Conservation (phyloP, 2,113 vertebrate genomes). For the Thymallus thymallus region DNA sequence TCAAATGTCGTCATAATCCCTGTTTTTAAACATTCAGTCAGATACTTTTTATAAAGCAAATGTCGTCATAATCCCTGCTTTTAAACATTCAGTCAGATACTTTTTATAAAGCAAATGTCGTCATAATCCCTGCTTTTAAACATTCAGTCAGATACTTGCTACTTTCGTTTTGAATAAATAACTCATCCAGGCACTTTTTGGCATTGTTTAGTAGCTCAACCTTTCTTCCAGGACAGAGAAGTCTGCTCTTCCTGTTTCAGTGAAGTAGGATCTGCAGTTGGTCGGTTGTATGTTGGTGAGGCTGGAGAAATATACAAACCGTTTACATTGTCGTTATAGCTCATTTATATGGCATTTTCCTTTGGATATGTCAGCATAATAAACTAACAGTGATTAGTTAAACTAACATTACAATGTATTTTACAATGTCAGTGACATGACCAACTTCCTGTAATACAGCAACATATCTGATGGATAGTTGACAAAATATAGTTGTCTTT, state of each 20-base stretch:
- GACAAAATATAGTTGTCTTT: conserved; percentile 21
- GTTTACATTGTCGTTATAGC: neutral
- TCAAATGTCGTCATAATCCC: neutral
- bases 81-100: neutral
- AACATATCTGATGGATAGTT: conserved; percentile 36
- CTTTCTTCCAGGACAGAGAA: conserved; percentile 25
- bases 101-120: neutral
- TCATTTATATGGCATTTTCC: neutral
- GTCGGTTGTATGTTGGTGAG: conserved; percentile 21
- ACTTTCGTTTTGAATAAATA: neutral
- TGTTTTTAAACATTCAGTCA: neutral
- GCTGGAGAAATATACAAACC: conserved; percentile 19
- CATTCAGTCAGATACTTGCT: neutral
- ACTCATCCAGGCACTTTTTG: conserved; percentile 43
- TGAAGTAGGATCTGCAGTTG: conserved; percentile 45
- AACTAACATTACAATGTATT: too few relatives aligned
- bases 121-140: neutral
- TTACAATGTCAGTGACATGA: neutral
- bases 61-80: neutral
- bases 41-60: neutral
- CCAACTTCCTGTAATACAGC: conserved; percentile 39
- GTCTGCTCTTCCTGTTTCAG: conserved; percentile 34
- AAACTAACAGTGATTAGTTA: too few relatives aligned
- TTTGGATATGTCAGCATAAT: neutral
- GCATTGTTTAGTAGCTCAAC: conserved; percentile 27